Evolutionary conservation across 2,797 vertebrate genomes (phyloP).

Genomic region (Telmatherina bonti): DNA sequence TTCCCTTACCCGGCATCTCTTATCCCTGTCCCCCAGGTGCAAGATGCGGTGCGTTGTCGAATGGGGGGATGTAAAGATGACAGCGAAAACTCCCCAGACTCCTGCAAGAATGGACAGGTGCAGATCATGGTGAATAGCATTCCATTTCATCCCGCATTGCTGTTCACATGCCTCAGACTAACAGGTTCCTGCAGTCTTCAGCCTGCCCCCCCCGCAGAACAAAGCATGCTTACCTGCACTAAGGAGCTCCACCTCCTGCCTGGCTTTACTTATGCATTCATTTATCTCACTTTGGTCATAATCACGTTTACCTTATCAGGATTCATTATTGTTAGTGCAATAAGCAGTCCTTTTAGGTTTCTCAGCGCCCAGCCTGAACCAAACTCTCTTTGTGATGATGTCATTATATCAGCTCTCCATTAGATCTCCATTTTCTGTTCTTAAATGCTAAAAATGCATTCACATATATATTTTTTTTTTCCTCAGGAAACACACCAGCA

Average conservation of each 20-base stretch:
- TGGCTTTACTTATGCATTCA: slow-evolving; percentile 1
- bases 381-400: not conserved
- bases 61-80: slow-evolving; percentile 96
- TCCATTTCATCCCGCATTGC: slow-evolving; percentile 79
- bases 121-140: slow-evolving; percentile 99
- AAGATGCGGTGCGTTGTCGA: slow-evolving; percentile 96
- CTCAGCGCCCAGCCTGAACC: slow-evolving; percentile 12
- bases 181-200: slow-evolving; percentile 19
- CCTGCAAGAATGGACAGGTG: slow-evolving; percentile 99
- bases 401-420: not conserved
- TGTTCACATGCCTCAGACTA: slow-evolving; percentile 29
- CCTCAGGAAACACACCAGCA: slow-evolving; percentile 23
- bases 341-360: slow-evolving; percentile 8
- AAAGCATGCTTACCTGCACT: slow-evolving; percentile 33
- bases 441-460: not conserved
- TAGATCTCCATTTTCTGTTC: not conserved
- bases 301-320: slow-evolving; percentile 14
- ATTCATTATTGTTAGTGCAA: slow-evolving; percentile 34
- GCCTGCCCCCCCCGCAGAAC: slow-evolving; percentile 7
- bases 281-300: not conserved
- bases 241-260: slow-evolving; percentile 21
- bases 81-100: slow-evolving; percentile 98
- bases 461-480: not conserved
- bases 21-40: slow-evolving; percentile 84
- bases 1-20: not conserved